A percentile compares a stretch with the other conserved stretches of the same genome.
These are phyloP conservation scores for Pelosia muscerda DNA, from an alignment of 2,888 invertebrate species.

Conservation along the genomic window DNA sequence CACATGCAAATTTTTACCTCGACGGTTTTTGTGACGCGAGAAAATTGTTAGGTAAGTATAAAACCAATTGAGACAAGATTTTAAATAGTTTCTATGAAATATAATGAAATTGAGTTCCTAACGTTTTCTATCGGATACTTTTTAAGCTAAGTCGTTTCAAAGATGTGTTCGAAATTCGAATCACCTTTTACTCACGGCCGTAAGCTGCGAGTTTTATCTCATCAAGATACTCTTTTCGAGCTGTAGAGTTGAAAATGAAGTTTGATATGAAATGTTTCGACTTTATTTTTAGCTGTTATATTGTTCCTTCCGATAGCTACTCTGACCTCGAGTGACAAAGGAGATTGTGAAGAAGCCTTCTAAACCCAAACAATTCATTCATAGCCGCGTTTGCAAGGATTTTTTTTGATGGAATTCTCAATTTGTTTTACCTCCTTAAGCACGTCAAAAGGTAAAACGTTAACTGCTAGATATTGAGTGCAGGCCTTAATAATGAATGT, in stretches of 20 bases:
- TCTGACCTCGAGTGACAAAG: constrained; percentile 51
- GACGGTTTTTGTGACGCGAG: neutral
- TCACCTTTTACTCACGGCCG: neutral
- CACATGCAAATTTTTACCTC: neutral
- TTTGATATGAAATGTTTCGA: constrained; percentile 24
- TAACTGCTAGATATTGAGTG: constrained; percentile 1
- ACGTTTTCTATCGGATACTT: too few relatives aligned
- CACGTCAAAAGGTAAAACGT: neutral
- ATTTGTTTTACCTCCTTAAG: constrained; percentile 29
- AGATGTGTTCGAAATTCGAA: neutral
- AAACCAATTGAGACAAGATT: neutral
- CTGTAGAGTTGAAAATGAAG: constrained; percentile 1
- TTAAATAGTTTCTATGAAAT: too few relatives aligned
- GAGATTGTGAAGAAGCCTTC: constrained; percentile 50
- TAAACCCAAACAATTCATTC: constrained; percentile 49
- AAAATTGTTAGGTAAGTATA: neutral
- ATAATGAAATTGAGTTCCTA: too few relatives aligned
- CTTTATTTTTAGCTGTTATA: constrained; percentile 24
- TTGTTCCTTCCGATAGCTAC: constrained; percentile 45
- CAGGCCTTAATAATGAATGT: neutral
- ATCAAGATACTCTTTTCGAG: neutral
- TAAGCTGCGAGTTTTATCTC: neutral
- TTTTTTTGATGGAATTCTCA: constrained; percentile 49
- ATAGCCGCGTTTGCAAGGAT: constrained; percentile 51
- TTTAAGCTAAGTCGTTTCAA: neutral